Percentiles rank a stretch among this genome's conserved stretches.
Conservation (phyloP, 2,113 vertebrate genomes). For the Salvelinus sp. region DNA sequence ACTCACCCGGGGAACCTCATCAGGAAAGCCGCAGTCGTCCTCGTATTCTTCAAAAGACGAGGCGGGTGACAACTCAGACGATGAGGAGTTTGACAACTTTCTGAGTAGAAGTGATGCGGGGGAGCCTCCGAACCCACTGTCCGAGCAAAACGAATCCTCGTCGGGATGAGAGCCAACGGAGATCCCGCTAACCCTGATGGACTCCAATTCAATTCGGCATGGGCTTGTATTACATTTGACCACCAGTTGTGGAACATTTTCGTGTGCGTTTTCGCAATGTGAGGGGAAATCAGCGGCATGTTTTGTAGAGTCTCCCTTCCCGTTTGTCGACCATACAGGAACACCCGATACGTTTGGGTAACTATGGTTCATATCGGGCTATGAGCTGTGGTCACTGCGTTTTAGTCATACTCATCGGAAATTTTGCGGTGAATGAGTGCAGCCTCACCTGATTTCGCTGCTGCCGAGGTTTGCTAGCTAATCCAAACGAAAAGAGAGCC, state of each 20-base stretch:
- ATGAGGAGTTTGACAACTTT: constrained; percentile 62
- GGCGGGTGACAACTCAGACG: constrained; percentile 69
- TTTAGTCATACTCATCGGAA: constrained; percentile 5
- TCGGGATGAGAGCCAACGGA: constrained; percentile 47
- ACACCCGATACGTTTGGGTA: background rate
- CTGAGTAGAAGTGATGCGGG: constrained; percentile 46
- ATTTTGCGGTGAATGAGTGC: background rate
- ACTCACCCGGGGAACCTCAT: background rate
- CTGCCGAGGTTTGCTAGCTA: background rate
- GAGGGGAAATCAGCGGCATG: background rate
- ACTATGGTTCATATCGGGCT: background rate
- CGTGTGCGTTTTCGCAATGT: background rate
- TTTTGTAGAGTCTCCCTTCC: background rate
- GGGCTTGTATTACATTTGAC: constrained; percentile 63
- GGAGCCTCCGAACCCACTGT: constrained; percentile 61
- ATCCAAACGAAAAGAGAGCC: background rate
- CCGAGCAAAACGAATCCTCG: constrained; percentile 62
- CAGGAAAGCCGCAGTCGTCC: constrained; percentile 54
- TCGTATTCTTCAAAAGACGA: constrained; percentile 78
- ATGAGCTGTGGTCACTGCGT: background rate
- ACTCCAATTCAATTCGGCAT: constrained; percentile 18
- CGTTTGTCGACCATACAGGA: background rate
- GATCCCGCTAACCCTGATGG: background rate
- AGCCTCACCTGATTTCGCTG: background rate
- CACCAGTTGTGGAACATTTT: constrained; percentile 68